phyloP scores from a whole-genome alignment of 2,888 invertebrate species.

The Clusia tigrina region DNA sequence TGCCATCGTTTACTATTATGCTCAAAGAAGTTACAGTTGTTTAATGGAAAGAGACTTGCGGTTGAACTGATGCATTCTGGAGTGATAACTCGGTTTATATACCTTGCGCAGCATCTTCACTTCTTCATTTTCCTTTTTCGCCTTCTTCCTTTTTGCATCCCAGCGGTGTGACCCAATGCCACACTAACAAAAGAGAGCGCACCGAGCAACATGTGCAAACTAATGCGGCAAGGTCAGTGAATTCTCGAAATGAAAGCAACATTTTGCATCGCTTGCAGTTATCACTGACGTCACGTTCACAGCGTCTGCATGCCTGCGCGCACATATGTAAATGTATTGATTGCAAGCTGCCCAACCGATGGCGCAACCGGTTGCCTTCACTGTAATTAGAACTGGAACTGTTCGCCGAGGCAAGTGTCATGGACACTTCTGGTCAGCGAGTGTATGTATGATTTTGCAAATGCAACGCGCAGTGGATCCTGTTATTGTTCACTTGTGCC shows the following conservation, averaged over 20 bases:
- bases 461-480: no score
- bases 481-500: no score
- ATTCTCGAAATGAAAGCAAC: not conserved
- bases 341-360: not conserved
- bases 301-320: not conserved
- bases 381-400: conserved; percentile 18
- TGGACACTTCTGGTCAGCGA: not conserved
- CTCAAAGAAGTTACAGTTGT: conserved; percentile 17
- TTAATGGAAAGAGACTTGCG: conserved; percentile 31
- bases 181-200: conserved; percentile 9
- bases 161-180: conserved; percentile 21
- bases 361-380: not conserved
- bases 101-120: conserved; percentile 15
- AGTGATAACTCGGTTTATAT: conserved; percentile 25
- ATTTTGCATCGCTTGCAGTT: not conserved
- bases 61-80: conserved; percentile 43
- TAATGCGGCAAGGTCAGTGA: conserved; percentile 43
- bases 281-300: conserved; percentile 12
- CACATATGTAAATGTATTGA: no score
- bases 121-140: conserved; percentile 24
- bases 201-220: conserved; percentile 8
- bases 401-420: not conserved
- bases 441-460: no score
- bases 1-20: conserved; percentile 41
- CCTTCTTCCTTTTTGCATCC: not conserved